Conservation (phyloP, 2,113 vertebrate genomes). For the Phylloscopus trochilus region DNA sequence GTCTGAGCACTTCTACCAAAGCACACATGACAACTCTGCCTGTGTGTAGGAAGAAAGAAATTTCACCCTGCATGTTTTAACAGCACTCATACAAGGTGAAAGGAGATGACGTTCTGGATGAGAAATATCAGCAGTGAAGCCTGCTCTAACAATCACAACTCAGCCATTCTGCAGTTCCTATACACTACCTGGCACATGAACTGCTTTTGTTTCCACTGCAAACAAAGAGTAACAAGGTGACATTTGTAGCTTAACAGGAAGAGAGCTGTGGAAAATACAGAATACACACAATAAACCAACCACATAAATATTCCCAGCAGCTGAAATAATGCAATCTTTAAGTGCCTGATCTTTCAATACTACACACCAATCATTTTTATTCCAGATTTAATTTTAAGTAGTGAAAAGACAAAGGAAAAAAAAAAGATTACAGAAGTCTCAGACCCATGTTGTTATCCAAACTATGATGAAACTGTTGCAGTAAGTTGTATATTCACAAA, state of each 20-base stretch:
- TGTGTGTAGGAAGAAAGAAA: conserved; percentile 4
- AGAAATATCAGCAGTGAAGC: not conserved
- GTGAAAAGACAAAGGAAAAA: not conserved
- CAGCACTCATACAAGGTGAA: not conserved
- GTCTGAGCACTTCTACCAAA: not conserved
- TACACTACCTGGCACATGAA: not conserved
- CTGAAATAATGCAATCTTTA: not conserved
- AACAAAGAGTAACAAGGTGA: not conserved
- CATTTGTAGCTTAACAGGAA: not conserved
- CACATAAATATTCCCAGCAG: not conserved
- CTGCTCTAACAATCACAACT: not conserved
- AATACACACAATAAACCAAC: not conserved
- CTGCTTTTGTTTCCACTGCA: not conserved
- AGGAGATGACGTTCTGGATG: not conserved
- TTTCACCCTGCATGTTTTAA: conserved; percentile 44
- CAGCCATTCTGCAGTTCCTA: not conserved
- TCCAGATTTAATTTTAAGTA: not conserved
- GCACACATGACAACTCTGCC: not conserved
- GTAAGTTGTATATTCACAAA: not conserved
- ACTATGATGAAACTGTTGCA: not conserved
- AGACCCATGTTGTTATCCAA: accelerated
- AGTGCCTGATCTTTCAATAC: not conserved
- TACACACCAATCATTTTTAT: not conserved
- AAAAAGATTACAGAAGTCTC: not conserved
- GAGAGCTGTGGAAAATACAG: not conserved